Conservation (phyloP, 2,113 vertebrate genomes). For the Stomatorhinus ivindoensis region DNA sequence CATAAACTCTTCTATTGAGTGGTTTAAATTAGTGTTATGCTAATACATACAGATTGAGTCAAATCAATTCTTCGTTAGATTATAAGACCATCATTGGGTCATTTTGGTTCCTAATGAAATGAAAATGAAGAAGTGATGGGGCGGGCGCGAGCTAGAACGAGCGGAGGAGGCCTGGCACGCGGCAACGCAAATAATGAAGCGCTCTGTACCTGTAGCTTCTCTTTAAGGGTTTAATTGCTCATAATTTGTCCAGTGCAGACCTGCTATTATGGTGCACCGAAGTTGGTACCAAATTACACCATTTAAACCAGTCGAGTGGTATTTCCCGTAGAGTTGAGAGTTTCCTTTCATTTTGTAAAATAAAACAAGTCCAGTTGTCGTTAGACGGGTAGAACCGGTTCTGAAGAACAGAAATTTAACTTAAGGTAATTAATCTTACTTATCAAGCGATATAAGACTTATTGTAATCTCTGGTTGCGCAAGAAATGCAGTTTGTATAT, state of each 20-base stretch:
- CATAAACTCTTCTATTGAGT: slow-evolving; percentile 3
- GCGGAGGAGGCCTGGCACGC: slow-evolving; percentile 35
- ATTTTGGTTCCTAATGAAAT: slow-evolving; percentile 28
- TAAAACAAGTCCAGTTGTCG: slow-evolving; percentile 34
- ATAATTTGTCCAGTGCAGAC: slow-evolving; percentile 49
- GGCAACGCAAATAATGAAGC: slow-evolving; percentile 35
- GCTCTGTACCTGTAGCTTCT: slow-evolving; percentile 36
- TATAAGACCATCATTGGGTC: slow-evolving; percentile 35
- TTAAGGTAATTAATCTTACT: not conserved
- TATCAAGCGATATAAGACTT: not conserved
- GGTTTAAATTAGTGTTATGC: slow-evolving; percentile 28
- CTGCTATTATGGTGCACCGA: slow-evolving; percentile 48
- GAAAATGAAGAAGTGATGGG: slow-evolving; percentile 25
- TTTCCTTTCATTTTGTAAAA: slow-evolving; percentile 19
- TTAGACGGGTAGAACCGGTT: slow-evolving; percentile 24
- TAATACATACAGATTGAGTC: slow-evolving; percentile 34
- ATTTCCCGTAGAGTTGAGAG: slow-evolving; percentile 41
- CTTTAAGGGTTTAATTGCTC: slow-evolving; percentile 56
- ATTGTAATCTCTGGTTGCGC: not conserved
- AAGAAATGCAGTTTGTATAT: not conserved
- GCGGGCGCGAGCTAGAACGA: slow-evolving; percentile 19
- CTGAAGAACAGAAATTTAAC: slow-evolving; percentile 23
- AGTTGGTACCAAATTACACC: slow-evolving; percentile 48
- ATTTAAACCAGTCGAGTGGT: slow-evolving; percentile 50
- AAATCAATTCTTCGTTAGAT: slow-evolving; percentile 34